Conservation (phyloP, 2,797 vertebrate species). For the Scyliorhinus canicula region DNA sequence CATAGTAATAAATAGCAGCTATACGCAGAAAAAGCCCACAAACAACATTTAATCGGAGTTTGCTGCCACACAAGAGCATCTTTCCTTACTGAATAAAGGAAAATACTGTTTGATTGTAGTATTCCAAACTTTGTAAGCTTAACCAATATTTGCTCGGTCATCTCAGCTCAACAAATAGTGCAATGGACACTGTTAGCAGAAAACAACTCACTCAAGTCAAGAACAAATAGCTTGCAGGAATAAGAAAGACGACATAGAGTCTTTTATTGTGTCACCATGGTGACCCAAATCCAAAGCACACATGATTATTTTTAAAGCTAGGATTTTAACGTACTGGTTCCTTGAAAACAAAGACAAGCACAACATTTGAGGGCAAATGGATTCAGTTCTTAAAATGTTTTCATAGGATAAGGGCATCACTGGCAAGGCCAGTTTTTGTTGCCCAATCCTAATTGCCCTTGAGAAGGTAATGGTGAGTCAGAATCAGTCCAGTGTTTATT, state of each 20-base stretch:
- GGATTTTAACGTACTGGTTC: not conserved
- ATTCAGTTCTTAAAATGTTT: not conserved
- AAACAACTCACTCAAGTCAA: not conserved
- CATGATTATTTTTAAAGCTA: not conserved
- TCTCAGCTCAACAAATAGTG: not conserved
- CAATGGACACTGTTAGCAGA: not conserved
- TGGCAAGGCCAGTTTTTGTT: too few relatives aligned
- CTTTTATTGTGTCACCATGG: constrained; percentile 17
- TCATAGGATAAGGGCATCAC: too few relatives aligned
- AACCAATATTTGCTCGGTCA: not conserved
- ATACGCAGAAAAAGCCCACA: too few relatives aligned
- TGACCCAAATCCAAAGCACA: not conserved
- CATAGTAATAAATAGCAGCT: not conserved
- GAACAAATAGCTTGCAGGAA: not conserved
- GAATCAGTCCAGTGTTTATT: not conserved
- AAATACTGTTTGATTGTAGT: not conserved
- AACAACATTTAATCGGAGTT: not conserved
- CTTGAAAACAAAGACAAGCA: not conserved
- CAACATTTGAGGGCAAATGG: not conserved
- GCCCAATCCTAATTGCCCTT: too few relatives aligned
- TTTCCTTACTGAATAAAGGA: not conserved
- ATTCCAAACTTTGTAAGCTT: not conserved
- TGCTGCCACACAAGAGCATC: not conserved
- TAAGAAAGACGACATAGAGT: not conserved
- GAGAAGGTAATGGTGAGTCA: too few relatives aligned